Conservation (phyloP, 2,888 invertebrate species). For the Galerucella pusilla region DNA sequence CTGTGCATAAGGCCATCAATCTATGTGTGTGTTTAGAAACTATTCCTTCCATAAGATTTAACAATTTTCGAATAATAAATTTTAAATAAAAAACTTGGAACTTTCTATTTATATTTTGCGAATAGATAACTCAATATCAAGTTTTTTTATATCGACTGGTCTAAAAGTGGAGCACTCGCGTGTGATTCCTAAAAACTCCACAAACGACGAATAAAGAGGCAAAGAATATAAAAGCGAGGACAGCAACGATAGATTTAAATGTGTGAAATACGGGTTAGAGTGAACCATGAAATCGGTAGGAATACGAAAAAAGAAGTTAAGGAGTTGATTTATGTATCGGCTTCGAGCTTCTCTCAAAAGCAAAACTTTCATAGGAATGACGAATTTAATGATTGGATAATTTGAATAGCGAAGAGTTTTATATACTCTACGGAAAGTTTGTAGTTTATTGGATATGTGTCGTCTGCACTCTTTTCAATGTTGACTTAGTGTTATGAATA, state of each 20-base stretch:
- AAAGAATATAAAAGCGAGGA: slow-evolving; percentile 40
- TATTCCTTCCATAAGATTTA: no score
- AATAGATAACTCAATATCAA: no score
- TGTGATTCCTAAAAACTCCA: slow-evolving; percentile 27
- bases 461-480: slow-evolving; percentile 9
- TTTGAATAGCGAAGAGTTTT: slow-evolving; percentile 49
- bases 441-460: slow-evolving; percentile 26
- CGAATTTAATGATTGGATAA: slow-evolving; percentile 51
- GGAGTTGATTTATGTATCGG: slow-evolving; percentile 57
- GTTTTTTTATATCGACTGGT: neutral
- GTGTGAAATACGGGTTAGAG: slow-evolving; percentile 53
- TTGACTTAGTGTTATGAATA: neutral
- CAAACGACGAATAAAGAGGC: slow-evolving; percentile 27
- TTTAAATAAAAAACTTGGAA: no score
- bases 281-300: slow-evolving; percentile 52
- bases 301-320: slow-evolving; percentile 49
- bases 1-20: no score
- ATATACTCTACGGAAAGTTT: slow-evolving; percentile 33
- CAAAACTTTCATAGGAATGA: slow-evolving; percentile 52
- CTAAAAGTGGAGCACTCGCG: neutral
- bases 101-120: no score
- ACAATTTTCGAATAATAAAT: no score
- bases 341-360: slow-evolving; percentile 47
- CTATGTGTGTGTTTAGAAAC: no score
- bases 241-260: slow-evolving; percentile 51